These are phyloP conservation scores for Drosophila sordidula DNA, from an alignment of 2,888 invertebrate genomes.

Conservation along the genomic window DNA sequence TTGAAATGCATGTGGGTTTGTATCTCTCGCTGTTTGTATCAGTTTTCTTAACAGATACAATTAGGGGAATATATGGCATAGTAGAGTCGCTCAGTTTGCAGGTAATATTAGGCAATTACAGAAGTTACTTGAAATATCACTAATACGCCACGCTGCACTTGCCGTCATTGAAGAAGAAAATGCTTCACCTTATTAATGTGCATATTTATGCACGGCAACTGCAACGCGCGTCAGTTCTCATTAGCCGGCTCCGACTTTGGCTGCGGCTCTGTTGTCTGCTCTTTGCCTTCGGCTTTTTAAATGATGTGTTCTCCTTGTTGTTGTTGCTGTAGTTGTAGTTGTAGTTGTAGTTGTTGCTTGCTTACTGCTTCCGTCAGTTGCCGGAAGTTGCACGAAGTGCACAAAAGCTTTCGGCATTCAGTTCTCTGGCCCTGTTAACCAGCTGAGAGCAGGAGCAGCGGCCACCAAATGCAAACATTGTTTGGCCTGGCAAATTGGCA, in stretches of 20 bases:
- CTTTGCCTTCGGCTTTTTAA: slow-evolving; percentile 21
- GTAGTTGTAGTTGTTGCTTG: slow-evolving; percentile 35
- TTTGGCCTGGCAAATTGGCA: slow-evolving; percentile 60
- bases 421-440: slow-evolving; percentile 51
- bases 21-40: too few species aligned
- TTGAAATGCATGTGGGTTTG: too few species aligned
- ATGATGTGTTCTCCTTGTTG: slow-evolving; percentile 1
- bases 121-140: slow-evolving; percentile 1
- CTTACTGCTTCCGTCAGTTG: slow-evolving; percentile 54
- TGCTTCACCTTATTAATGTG: slow-evolving; percentile 33
- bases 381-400: slow-evolving; percentile 66
- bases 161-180: slow-evolving; percentile 7
- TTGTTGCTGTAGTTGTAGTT: slow-evolving; percentile 18
- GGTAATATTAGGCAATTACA: too few species aligned
- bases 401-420: slow-evolving; percentile 65
- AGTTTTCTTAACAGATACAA: too few species aligned
- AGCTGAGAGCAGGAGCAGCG: slow-evolving; percentile 28
- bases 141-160: slow-evolving; percentile 17
- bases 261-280: slow-evolving; percentile 26
- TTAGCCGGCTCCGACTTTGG: slow-evolving; percentile 32
- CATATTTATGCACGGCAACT: slow-evolving; percentile 29
- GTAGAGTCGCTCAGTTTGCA: too few species aligned
- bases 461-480: slow-evolving; percentile 53
- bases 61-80: too few species aligned
- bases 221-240: slow-evolving; percentile 29